Percentiles rank a stretch among this genome's conserved stretches.
Evolutionary conservation across 2,113 vertebrate genomes (phyloP).

Genomic region (Vanacampus margaritifer): DNA sequence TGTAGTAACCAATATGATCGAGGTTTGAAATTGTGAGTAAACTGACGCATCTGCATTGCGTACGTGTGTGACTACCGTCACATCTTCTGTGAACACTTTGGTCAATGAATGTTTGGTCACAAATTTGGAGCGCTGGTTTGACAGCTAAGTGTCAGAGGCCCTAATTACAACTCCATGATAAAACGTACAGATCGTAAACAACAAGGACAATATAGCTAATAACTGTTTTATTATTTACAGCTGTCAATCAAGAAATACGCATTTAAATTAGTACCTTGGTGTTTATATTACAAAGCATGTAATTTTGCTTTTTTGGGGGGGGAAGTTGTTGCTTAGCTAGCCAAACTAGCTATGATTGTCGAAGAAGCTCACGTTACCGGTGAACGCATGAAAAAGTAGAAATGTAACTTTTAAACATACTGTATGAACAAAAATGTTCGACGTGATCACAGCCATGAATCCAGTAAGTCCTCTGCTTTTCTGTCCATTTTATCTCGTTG

Average conservation of each 20-base stretch:
- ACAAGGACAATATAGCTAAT: not conserved
- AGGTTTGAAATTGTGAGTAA: too few relatives aligned
- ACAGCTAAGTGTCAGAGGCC: slow-evolving; percentile 21
- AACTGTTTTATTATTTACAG: not conserved
- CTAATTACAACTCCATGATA: not conserved
- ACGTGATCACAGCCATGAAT: slow-evolving; percentile 25
- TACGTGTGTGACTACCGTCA: not conserved
- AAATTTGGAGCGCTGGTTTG: slow-evolving; percentile 18
- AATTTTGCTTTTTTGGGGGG: slow-evolving; percentile 11
- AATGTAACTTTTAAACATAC: slow-evolving; percentile 29
- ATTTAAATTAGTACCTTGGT: not conserved
- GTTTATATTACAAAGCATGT: not conserved
- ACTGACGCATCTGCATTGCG: not conserved
- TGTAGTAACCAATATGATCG: not conserved
- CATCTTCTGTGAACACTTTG: not conserved
- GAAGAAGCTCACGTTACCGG: slow-evolving; percentile 12
- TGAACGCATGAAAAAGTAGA: not conserved
- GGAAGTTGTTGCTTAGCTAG: slow-evolving; percentile 42
- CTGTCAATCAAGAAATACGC: not conserved
- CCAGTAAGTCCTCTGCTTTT: slow-evolving; percentile 17
- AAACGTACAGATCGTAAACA: not conserved
- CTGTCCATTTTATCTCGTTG: slow-evolving; percentile 41
- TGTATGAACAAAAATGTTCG: not conserved
- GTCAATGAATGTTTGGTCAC: not conserved
- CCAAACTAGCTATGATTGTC: slow-evolving; percentile 10